Conservation (phyloP, 2,888 invertebrate species). For the Dicyrtomina minuta region DNA sequence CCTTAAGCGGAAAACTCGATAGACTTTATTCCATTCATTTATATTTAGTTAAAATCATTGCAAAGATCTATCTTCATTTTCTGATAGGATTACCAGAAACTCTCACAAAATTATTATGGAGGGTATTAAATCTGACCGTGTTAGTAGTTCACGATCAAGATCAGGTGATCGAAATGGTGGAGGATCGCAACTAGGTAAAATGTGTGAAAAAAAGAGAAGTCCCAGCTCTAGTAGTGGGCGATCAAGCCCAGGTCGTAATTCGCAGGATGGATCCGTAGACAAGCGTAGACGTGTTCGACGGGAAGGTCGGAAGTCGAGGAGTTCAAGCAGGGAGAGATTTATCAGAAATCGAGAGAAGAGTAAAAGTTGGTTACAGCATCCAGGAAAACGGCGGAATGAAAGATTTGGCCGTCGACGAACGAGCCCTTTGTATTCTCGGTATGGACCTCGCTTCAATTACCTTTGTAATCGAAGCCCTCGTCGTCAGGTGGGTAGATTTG, state of each 20-base stretch:
- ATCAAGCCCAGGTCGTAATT: neutral
- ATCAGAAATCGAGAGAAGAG: conserved; percentile 5
- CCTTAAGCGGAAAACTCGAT: too few relatives aligned
- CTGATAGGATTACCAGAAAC: too few relatives aligned
- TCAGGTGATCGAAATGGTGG: too few relatives aligned
- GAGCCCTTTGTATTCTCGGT: neutral
- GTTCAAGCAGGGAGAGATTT: conserved; percentile 11
- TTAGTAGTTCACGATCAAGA: too few relatives aligned
- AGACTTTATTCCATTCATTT: too few relatives aligned
- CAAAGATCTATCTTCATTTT: too few relatives aligned
- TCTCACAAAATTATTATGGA: too few relatives aligned
- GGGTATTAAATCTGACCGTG: too few relatives aligned
- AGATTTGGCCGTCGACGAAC: neutral
- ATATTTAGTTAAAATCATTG: too few relatives aligned
- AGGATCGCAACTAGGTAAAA: too few relatives aligned
- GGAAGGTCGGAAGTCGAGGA: neutral
- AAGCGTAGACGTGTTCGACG: neutral
- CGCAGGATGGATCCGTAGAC: neutral
- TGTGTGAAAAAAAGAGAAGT: neutral
- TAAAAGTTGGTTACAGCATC: conserved; percentile 2
- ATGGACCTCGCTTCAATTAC: neutral
- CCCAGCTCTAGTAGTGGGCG: neutral
- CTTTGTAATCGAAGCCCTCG: neutral
- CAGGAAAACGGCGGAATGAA: neutral
- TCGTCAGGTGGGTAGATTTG: neutral